phyloP scores from a whole-genome alignment of 2,113 vertebrate genomes.

The Atractosteus spatula region DNA sequence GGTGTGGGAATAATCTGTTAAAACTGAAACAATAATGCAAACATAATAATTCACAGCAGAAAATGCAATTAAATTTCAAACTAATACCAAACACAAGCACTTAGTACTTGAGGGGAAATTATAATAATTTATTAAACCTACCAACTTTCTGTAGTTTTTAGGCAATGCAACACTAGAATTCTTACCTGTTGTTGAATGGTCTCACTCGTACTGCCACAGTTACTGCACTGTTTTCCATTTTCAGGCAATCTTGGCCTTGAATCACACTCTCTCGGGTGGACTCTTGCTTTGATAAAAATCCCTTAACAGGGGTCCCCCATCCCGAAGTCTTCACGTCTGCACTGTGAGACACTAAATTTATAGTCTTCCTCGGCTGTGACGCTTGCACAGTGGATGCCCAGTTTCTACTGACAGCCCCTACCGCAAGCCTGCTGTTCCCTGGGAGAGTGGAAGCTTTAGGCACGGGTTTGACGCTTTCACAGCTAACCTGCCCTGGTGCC shows the following conservation, averaged over 20 bases:
- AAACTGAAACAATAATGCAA: too few relatives aligned
- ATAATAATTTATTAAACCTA: too few relatives aligned
- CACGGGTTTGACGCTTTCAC: constrained; percentile 31
- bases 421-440: constrained; percentile 14
- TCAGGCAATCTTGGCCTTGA: constrained; percentile 42
- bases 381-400: constrained; percentile 5
- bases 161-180: not conserved
- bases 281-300: constrained; percentile 23
- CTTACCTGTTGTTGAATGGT: constrained; percentile 85
- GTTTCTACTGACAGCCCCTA: constrained; percentile 22
- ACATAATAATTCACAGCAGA: too few relatives aligned
- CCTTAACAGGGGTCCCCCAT: constrained; percentile 5
- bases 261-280: constrained; percentile 20
- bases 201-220: constrained; percentile 83
- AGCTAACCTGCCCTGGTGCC: constrained; percentile 30
- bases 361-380: constrained; percentile 32
- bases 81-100: too few relatives aligned
- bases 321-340: constrained; percentile 28
- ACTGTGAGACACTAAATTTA: constrained; percentile 19
- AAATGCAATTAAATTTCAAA: too few relatives aligned
- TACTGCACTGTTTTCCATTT: constrained; percentile 83
- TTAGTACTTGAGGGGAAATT: too few relatives aligned
- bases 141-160: too few relatives aligned
- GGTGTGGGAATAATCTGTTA: too few relatives aligned
- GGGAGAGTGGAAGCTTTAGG: constrained; percentile 25